Percentiles rank a stretch among this genome's conserved stretches.
These are phyloP conservation scores for Pterocles orientalis DNA, from an alignment of 2,113 vertebrate species.

Conservation along the genomic window DNA sequence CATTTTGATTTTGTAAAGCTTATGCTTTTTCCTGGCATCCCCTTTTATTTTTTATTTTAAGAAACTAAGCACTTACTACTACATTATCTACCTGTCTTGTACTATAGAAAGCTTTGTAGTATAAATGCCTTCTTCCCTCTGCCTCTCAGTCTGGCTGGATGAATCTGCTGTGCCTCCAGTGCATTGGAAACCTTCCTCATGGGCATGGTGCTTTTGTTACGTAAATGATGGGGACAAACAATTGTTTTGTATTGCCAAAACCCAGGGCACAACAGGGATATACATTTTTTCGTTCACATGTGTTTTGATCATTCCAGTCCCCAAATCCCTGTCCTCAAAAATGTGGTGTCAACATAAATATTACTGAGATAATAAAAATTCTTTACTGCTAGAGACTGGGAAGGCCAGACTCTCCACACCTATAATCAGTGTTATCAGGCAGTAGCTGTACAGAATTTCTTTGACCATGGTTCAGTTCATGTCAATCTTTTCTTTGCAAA, in stretches of 20 bases:
- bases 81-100: slow-evolving; percentile 22
- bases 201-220: slow-evolving; percentile 42
- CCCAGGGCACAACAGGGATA: neutral
- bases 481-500: neutral
- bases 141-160: neutral
- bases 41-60: slow-evolving; percentile 47
- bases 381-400: neutral
- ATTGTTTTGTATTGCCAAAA: neutral
- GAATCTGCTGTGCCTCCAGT: neutral
- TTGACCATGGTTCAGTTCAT: neutral
- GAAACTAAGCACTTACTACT: slow-evolving; percentile 46
- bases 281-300: neutral
- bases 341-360: neutral
- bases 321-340: neutral
- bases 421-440: neutral
- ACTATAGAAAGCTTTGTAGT: neutral
- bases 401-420: neutral
- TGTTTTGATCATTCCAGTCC: neutral
- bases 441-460: neutral
- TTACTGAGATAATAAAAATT: neutral
- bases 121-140: neutral
- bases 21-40: neutral
- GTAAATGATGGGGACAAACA: slow-evolving; percentile 24
- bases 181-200: slow-evolving; percentile 12
- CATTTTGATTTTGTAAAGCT: neutral